Base-by-base conservation (phyloP, 2,113 vertebrate genomes). In the Potamarius usumacintae region DNA sequence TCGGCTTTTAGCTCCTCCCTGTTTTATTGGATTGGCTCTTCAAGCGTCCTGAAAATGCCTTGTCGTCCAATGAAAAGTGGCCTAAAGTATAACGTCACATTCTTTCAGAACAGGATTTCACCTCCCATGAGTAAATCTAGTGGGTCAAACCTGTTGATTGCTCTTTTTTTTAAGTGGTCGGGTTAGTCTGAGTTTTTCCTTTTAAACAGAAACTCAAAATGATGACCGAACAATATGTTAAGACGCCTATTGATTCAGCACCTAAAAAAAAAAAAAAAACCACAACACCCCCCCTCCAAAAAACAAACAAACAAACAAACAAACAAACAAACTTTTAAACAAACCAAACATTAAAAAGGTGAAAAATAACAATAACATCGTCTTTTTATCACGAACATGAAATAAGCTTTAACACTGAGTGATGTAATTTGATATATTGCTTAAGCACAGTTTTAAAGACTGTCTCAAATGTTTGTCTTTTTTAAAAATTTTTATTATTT, bases 1-100 rank as follows among this genome's bases (percentile, higher is more conserved):
- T 58, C 57, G 17, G 34, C 22, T 57, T 53, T 82, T 48, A 85
- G 55, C 55, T 81, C 86, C 90, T n/a, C 87, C 88, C 72, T 58
- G 63, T 3, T 79, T 30, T 18, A 62, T 25, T 18, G 14, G 79
- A 92, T 93, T 92, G 89, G 92, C 77, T 90, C 60, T n/a, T 81
- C 88, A 52, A 2, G 6, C 79, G 80, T 79, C 74, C 76, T 50
- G 67, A 55, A 20, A 77, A 69, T 90, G 30, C 58, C 30, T 77
- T 79, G 34, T 57, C 63, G 63, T 86, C 78, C 82, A 90, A 87
- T 85, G 65, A 83, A 60, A 85, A 86, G 79, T 87, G 83, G 80
- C 72, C 83, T 57, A 34, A 9, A 7, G 50, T 22, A 22, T 10
- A 25, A 88, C 91, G 91, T 87, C 67, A 86, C 53, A 30, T 62